Conservation (phyloP, 2,888 invertebrate species). For the Caenorhabditis sinica region DNA sequence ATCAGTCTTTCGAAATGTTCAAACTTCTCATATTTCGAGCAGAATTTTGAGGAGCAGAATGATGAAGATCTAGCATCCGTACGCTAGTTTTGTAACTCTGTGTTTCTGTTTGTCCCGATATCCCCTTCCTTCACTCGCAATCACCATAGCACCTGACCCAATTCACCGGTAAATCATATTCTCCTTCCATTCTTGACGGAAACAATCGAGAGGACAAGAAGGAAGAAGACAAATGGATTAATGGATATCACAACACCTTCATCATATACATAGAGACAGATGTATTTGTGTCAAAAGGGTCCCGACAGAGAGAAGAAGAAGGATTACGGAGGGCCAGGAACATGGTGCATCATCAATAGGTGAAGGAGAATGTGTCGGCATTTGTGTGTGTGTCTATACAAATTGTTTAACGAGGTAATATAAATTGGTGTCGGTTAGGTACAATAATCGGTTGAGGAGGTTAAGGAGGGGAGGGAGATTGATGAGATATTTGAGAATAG, state of each 20-base stretch:
- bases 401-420: constrained; percentile 53
- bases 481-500: constrained; percentile 34
- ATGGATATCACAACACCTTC: constrained; percentile 31
- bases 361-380: constrained; percentile 28
- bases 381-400: constrained; percentile 14
- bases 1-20: too few species aligned
- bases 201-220: not conserved
- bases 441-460: constrained; percentile 2
- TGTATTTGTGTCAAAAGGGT: constrained; percentile 20
- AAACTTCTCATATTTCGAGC: too few species aligned
- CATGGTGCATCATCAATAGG: constrained; percentile 22
- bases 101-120: too few species aligned
- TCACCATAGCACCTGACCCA: not conserved
- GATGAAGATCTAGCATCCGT: too few species aligned
- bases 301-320: constrained; percentile 16
- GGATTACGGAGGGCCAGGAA: constrained; percentile 26
- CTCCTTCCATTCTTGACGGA: not conserved
- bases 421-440: constrained; percentile 34
- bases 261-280: constrained; percentile 8
- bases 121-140: not conserved
- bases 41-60: too few species aligned
- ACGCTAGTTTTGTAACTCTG: too few species aligned
- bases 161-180: constrained; percentile 19
- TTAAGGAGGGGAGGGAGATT: constrained; percentile 16
- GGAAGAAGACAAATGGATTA: constrained; percentile 11